Evolutionary conservation across 2,888 invertebrate genomes (phyloP).

Genomic region (Conops quadrifasciatus): DNA sequence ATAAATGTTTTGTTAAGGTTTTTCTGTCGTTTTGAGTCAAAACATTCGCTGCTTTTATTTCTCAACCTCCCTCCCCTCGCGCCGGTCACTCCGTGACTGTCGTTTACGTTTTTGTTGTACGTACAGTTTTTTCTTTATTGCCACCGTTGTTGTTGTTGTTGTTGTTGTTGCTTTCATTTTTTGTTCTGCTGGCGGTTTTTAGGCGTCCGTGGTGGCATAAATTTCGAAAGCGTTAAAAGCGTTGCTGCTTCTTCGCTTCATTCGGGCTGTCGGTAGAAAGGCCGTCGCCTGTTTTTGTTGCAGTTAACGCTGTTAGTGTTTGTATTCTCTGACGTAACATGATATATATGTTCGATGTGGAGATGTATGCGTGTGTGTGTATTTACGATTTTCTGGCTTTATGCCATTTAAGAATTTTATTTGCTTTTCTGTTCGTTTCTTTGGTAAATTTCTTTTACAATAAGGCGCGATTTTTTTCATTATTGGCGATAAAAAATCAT

Average conservation of each 20-base stretch:
- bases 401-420: neutral
- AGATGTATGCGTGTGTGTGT: slow-evolving; percentile 2
- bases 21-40: no score
- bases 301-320: neutral
- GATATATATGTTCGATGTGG: slow-evolving; percentile 10
- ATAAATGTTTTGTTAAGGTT: no score
- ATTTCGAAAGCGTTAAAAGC: slow-evolving; percentile 47
- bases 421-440: neutral
- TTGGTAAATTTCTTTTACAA: neutral
- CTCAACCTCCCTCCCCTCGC: no score
- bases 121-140: no score
- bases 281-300: slow-evolving; percentile 24
- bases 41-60: slow-evolving; percentile 4
- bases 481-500: no score
- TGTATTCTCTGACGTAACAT: neutral
- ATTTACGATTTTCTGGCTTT: neutral
- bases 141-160: neutral
- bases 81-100: no score
- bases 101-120: no score
- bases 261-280: slow-evolving; percentile 9
- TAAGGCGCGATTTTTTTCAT: no score
- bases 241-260: slow-evolving; percentile 29
- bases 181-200: slow-evolving; percentile 14
- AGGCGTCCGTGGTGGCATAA: slow-evolving; percentile 42
- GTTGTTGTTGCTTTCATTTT: slow-evolving; percentile 20